Evolutionary conservation across 2,888 invertebrate genomes (phyloP).

Genomic region (Pollenia amentaria): DNA sequence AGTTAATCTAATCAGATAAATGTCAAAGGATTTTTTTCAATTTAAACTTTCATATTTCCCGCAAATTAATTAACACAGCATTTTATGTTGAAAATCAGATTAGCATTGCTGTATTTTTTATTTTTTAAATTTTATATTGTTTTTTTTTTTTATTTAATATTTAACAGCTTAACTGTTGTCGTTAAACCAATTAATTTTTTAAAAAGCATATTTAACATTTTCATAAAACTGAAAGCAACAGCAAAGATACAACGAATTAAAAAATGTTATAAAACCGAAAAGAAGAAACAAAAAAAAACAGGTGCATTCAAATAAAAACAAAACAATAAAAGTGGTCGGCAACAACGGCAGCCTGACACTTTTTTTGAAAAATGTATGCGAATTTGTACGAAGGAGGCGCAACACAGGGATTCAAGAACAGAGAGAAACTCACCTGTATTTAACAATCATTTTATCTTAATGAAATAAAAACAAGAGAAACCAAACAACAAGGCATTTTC

Average conservation of each 20-base stretch:
- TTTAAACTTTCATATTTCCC: slow-evolving; percentile 24
- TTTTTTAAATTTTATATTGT: no score
- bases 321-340: slow-evolving; percentile 54
- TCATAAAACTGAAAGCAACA: slow-evolving; percentile 24
- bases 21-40: neutral
- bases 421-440: slow-evolving; percentile 68
- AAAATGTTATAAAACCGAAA: slow-evolving; percentile 8
- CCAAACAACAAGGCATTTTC: neutral
- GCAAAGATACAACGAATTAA: slow-evolving; percentile 2
- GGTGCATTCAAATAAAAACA: slow-evolving; percentile 66
- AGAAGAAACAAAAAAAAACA: slow-evolving; percentile 47
- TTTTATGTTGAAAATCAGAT: slow-evolving; percentile 61
- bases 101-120: slow-evolving; percentile 14
- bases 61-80: slow-evolving; percentile 54
- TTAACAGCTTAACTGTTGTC: slow-evolving; percentile 47
- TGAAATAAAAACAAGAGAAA: slow-evolving; percentile 56
- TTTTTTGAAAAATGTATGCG: slow-evolving; percentile 50
- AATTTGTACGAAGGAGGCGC: neutral
- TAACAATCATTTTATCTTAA: slow-evolving; percentile 67
- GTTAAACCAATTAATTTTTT: slow-evolving; percentile 66
- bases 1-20: neutral
- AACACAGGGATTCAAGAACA: slow-evolving; percentile 2
- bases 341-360: slow-evolving; percentile 62
- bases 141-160: no score
- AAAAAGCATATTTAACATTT: slow-evolving; percentile 64